Evolutionary conservation across 2,888 invertebrate genomes (phyloP), one percentile per base, ranked within the genome.

Genomic region (Boloria selene): DNA sequence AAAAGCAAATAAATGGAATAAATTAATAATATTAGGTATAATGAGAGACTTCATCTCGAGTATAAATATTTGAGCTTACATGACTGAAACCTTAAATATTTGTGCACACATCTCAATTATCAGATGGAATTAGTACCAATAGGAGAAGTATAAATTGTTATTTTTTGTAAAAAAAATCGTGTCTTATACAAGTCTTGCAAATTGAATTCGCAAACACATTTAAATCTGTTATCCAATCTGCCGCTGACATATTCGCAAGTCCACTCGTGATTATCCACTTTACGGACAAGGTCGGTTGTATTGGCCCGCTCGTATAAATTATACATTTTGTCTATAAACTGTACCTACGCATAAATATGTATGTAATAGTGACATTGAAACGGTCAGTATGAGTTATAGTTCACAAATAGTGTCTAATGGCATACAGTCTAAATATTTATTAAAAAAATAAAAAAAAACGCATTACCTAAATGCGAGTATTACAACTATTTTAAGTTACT

Each of bases 251-350:
- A 79, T 81, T 80, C 80, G 77, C 80, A 72, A 74, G 78, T 73
- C 65, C 78, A 73, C 72, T 79, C 89, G 90, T 90, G 91, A 90
- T 91, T 89, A 90, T 89, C 85, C 89, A 91, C 84, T 91, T 90
- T 85, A 78, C 77, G 65, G 71, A 78, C 88, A 84, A 90, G 88
- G 90, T 84, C 87, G 78, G 72, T 76, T 64, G 64, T 69, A 72
- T 71, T 68, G 58, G 58, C 68, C 68, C 75, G 76, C 73, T 72
- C 75, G 72, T 74, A 79, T 80, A 79, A 77, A 82, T 80, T 81
- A 80, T 77, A 79, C 74, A 75, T 77, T 75, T 74, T 71, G 74
- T 69, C 67, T 72, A 70, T 61, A 70, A 58, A 52, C 42, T 44
- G 56, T 56, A 61, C 69, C 58, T 65, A 55, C 62, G 60, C 67